phyloP scores from a whole-genome alignment of 2,888 invertebrate species.

The Chironomus tentans region DNA sequence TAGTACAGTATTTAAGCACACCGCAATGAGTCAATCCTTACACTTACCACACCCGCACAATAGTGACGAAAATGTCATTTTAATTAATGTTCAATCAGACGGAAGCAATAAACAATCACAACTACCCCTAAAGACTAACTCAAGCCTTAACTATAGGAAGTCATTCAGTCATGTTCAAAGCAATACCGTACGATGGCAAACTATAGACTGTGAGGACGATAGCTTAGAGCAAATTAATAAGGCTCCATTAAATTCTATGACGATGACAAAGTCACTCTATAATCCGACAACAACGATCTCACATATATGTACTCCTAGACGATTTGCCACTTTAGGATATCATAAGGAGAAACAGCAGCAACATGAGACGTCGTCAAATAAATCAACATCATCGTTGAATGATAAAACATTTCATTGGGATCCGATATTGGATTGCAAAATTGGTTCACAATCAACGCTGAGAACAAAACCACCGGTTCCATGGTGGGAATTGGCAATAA shows the following conservation, averaged over 20 bases:
- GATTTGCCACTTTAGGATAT: slow-evolving; percentile 28
- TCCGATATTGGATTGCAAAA: slow-evolving; percentile 51
- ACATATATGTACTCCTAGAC: slow-evolving; percentile 7
- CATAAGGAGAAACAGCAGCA: slow-evolving; percentile 18
- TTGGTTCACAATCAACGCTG: slow-evolving; percentile 57
- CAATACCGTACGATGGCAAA: neutral
- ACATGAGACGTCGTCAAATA: neutral
- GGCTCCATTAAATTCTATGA: neutral
- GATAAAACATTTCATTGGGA: slow-evolving; percentile 36
- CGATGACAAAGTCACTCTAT: slow-evolving; percentile 15
- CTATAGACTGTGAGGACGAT: neutral
- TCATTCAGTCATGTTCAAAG: slow-evolving; percentile 10
- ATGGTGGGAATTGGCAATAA: slow-evolving; percentile 82
- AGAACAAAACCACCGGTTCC: slow-evolving; percentile 64
- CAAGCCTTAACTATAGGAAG: slow-evolving; percentile 6
- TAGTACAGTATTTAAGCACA: neutral
- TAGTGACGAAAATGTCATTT: neutral
- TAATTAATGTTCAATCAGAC: slow-evolving; percentile 14
- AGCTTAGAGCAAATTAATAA: neutral
- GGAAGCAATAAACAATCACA: neutral
- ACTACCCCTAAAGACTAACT: neutral
- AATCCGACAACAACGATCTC: neutral
- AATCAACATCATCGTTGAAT: neutral
- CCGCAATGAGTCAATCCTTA: slow-evolving; percentile 14
- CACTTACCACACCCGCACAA: neutral